These are phyloP conservation scores for Phoenicopterus ruber DNA, from an alignment of 2,113 vertebrate genomes.

Conservation along the genomic window DNA sequence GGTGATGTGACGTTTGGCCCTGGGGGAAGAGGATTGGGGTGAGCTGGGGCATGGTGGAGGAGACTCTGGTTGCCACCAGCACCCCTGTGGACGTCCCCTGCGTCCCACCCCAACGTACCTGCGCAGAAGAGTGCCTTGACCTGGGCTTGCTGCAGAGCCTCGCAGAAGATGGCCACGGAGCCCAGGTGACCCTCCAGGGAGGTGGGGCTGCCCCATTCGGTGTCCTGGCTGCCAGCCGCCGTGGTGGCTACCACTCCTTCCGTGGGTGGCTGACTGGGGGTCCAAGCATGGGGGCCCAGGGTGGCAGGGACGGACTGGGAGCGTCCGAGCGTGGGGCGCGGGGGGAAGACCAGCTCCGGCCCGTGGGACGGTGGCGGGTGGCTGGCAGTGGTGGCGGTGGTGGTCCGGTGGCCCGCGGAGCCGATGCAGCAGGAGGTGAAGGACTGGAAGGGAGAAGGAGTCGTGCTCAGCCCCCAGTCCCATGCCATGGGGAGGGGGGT, in stretches of 20 bases:
- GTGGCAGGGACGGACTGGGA: slow-evolving; percentile 90
- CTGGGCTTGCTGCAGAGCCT: slow-evolving; percentile 83
- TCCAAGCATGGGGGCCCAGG: slow-evolving; percentile 68
- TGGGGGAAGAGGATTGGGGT: slow-evolving; percentile 18
- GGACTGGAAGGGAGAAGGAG: slow-evolving; percentile 74
- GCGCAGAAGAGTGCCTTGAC: slow-evolving; percentile 74
- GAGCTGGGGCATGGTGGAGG: neutral
- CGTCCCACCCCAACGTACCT: slow-evolving; percentile 55
- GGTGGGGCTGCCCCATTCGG: slow-evolving; percentile 93
- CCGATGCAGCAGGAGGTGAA: slow-evolving; percentile 98
- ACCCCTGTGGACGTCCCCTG: rapidly evolving
- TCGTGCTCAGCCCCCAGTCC: rapidly evolving
- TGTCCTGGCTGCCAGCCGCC: slow-evolving; percentile 90
- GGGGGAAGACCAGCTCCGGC: slow-evolving; percentile 71
- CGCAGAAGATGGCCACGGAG: slow-evolving; percentile 90
- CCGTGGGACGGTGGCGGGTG: slow-evolving; percentile 52
- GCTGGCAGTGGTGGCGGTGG: slow-evolving; percentile 69
- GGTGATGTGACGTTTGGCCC: slow-evolving; percentile 90
- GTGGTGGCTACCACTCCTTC: slow-evolving; percentile 84
- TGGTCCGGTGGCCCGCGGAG: slow-evolving; percentile 93
- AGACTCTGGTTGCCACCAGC: neutral
- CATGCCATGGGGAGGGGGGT: rapidly evolving
- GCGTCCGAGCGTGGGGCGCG: slow-evolving; percentile 76
- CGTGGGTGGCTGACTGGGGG: slow-evolving; percentile 36
- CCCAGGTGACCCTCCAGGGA: slow-evolving; percentile 92